These are phyloP conservation scores for Centropus unirufus DNA, from an alignment of 2,113 vertebrate species.

Conservation along the genomic window DNA sequence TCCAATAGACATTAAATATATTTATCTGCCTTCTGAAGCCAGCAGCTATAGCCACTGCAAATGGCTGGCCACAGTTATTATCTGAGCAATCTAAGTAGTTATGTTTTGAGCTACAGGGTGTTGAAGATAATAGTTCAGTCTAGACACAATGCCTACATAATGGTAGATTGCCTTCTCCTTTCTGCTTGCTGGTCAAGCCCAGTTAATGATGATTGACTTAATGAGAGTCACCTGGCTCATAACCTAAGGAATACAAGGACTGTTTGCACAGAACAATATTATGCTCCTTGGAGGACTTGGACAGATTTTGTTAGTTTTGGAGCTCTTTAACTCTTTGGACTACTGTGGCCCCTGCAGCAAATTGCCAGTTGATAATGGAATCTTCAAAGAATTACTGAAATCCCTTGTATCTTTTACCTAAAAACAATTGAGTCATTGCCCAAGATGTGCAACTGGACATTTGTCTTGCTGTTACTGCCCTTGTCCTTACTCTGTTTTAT, in stretches of 20 bases:
- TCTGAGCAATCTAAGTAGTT: constrained; percentile 57
- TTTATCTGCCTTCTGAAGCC: constrained; percentile 52
- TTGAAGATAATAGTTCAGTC: constrained; percentile 45
- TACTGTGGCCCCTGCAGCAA: not conserved
- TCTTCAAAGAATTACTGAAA: not conserved
- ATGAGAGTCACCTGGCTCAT: constrained; percentile 20
- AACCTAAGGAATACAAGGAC: constrained; percentile 27
- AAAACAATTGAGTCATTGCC: not conserved
- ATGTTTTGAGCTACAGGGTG: constrained; percentile 42
- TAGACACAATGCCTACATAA: constrained; percentile 39
- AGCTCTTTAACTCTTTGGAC: constrained; percentile 19
- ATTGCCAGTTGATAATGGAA: not conserved
- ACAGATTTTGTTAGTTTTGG: constrained; percentile 33
- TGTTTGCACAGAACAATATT: constrained; percentile 38
- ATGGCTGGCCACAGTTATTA: constrained; percentile 44
- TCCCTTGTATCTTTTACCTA: not conserved
- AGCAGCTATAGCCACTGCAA: constrained; percentile 48
- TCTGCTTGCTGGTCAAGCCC: constrained; percentile 39
- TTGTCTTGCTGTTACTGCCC: not conserved
- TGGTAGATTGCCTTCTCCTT: constrained; percentile 43
- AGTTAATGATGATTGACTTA: constrained; percentile 51
- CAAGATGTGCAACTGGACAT: not conserved
- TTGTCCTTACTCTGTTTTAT: not conserved
- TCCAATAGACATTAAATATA: constrained; percentile 57
- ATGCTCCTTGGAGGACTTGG: constrained; percentile 16